These are phyloP conservation scores for Carassius carassius DNA, from an alignment of 2,113 vertebrate genomes.

Conservation along the genomic window DNA sequence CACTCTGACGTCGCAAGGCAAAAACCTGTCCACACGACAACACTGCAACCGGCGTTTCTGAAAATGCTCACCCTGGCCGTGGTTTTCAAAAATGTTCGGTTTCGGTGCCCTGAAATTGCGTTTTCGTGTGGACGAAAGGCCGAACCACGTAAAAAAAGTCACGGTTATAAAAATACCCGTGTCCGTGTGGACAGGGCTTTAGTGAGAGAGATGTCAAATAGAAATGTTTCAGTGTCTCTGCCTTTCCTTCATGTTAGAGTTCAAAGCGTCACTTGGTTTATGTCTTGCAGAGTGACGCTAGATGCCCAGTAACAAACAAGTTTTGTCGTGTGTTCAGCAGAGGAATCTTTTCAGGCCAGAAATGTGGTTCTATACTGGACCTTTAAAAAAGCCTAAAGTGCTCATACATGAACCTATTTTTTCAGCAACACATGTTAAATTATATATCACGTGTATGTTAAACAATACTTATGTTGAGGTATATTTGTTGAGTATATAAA, in stretches of 20 bases:
- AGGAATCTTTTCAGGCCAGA: conserved; percentile 37
- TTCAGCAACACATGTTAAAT: neutral
- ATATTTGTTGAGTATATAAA: neutral
- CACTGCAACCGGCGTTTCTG: no score
- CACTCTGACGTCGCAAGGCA: no score
- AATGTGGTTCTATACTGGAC: neutral
- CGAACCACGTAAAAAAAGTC: no score
- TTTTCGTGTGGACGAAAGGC: no score
- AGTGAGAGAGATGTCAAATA: neutral
- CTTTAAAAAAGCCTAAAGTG: neutral
- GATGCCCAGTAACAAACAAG: conserved; percentile 35
- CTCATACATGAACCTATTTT: neutral
- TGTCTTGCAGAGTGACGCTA: conserved; percentile 39
- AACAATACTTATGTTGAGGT: no score
- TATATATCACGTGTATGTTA: neutral
- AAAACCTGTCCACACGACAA: no score
- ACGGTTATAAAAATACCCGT: no score
- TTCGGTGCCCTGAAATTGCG: no score
- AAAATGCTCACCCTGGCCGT: no score
- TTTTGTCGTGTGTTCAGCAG: conserved; percentile 32
- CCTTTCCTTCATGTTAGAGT: neutral
- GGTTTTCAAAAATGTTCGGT: no score
- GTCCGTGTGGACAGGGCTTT: no score
- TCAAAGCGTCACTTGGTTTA: conserved; percentile 35
- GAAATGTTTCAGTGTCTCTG: neutral